Percentiles rank a stretch among this genome's conserved stretches.
Evolutionary conservation across 2,888 invertebrate genomes (phyloP).

Genomic region (Polymixis lichenea): DNA sequence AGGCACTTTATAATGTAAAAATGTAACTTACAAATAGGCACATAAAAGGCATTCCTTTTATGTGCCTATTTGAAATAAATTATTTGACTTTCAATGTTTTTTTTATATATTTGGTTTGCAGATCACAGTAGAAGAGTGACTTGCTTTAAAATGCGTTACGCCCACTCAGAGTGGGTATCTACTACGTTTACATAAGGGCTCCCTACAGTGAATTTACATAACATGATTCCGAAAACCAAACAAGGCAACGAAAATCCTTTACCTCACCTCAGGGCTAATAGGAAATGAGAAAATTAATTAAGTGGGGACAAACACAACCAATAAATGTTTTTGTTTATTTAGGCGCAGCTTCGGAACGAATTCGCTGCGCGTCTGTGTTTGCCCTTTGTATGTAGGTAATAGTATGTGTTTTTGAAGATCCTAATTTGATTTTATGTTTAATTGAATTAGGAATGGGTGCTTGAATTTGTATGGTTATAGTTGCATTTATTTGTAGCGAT

Average conservation of each 20-base stretch:
- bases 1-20: no score
- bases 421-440: conserved; percentile 59
- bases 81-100: no score
- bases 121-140: no score
- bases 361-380: conserved; percentile 52
- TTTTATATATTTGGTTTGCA: no score
- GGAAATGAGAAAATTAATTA: conserved; percentile 89
- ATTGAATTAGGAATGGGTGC: conserved; percentile 41
- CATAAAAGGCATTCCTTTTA: no score
- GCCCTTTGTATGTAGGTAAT: conserved; percentile 50
- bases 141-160: conserved; percentile 8
- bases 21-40: no score
- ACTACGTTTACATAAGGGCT: conserved; percentile 18
- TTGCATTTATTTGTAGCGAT: background rate
- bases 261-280: conserved; percentile 72
- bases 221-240: conserved; percentile 65
- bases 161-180: background rate
- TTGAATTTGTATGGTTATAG: background rate
- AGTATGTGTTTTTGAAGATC: conserved; percentile 73
- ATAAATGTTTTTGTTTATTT: conserved; percentile 83
- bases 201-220: conserved; percentile 60
- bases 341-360: conserved; percentile 72
- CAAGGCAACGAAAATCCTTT: conserved; percentile 63
- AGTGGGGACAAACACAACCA: conserved; percentile 81
- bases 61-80: no score